Conservation (phyloP, 2,113 vertebrate genomes). For the Psophia crepitans region DNA sequence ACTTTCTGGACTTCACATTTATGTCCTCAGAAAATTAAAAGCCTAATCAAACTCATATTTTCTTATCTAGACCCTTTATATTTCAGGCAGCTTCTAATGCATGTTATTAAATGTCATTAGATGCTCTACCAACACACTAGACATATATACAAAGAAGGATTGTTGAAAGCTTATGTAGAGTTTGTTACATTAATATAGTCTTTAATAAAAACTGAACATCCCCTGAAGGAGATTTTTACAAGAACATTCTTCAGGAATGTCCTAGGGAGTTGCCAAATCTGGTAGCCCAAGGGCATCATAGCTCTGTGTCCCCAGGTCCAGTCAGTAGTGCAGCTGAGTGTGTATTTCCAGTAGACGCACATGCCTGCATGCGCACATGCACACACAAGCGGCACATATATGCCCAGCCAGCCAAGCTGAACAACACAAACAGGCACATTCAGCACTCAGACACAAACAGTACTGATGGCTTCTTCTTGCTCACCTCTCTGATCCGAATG, state of each 20-base stretch:
- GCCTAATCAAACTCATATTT: not conserved
- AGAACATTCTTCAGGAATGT: not conserved
- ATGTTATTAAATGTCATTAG: not conserved
- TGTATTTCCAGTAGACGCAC: not conserved
- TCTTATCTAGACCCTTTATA: not conserved
- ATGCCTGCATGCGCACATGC: no score
- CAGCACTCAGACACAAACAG: not conserved
- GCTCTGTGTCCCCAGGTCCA: accelerated
- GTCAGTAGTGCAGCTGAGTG: accelerated
- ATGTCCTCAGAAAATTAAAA: not conserved
- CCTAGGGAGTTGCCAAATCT: not conserved
- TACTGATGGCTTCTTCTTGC: not conserved
- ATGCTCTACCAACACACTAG: not conserved
- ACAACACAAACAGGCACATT: not conserved
- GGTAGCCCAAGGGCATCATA: not conserved
- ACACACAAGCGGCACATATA: accelerated
- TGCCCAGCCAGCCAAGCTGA: not conserved
- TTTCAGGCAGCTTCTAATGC: not conserved
- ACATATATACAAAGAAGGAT: not conserved
- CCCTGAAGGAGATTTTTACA: not conserved
- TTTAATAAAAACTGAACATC: not conserved
- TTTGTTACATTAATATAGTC: not conserved
- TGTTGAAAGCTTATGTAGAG: not conserved
- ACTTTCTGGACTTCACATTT: not conserved
- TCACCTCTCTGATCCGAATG: not conserved